These are phyloP conservation scores for Aphodius sticticus DNA, from an alignment of 2,888 invertebrate species.

Conservation along the genomic window DNA sequence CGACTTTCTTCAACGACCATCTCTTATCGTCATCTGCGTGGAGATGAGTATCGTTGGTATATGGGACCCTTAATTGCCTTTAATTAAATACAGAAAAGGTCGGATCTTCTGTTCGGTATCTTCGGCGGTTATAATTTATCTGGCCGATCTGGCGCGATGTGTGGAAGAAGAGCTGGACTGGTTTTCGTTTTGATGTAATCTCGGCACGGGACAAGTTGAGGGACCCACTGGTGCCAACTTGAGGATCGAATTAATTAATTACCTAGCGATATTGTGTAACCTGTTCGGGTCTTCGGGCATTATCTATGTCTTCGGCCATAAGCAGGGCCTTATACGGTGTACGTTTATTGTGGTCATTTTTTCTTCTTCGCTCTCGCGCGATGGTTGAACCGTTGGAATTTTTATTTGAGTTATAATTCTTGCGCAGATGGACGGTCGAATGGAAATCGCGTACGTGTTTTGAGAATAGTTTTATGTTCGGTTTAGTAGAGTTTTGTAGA, in stretches of 20 bases:
- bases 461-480: not conserved
- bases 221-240: not conserved
- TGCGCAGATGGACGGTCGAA: not conserved
- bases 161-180: conserved; percentile 42
- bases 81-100: conserved; percentile 60
- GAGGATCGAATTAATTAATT: conserved; percentile 52
- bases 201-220: conserved; percentile 27
- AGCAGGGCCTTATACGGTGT: conserved; percentile 51
- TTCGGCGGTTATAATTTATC: conserved; percentile 56
- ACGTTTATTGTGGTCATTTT: conserved; percentile 51
- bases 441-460: conserved; percentile 29
- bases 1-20: conserved; percentile 49
- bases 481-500: not conserved
- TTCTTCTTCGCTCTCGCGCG: conserved; percentile 40
- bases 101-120: conserved; percentile 51
- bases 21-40: conserved; percentile 55
- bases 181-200: conserved; percentile 52
- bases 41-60: conserved; percentile 55
- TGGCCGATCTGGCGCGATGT: conserved; percentile 51
- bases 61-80: conserved; percentile 59
- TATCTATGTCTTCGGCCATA: conserved; percentile 51
- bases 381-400: conserved; percentile 19
- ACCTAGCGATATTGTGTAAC: conserved; percentile 52
- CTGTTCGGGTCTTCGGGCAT: conserved; percentile 45
- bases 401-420: conserved; percentile 11